Percentiles rank a stretch among this genome's conserved stretches.
These are phyloP conservation scores for Cephus nigrinus DNA, from an alignment of 2,888 invertebrate species.

Conservation along the genomic window DNA sequence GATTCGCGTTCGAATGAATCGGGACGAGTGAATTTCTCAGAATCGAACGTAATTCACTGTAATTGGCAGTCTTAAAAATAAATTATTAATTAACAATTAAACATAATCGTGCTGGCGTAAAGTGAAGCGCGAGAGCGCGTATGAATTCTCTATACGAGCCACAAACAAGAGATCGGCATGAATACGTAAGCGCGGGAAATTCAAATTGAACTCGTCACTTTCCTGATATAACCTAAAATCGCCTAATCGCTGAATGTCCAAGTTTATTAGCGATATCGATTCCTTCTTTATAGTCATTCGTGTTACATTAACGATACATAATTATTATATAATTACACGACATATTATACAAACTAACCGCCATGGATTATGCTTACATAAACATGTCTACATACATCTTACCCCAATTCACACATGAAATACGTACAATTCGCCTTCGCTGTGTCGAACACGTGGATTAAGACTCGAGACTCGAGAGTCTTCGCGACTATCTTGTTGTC, in stretches of 20 bases:
- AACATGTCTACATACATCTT: not conserved
- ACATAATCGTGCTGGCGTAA: not conserved
- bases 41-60: not conserved
- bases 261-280: not conserved
- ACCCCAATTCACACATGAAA: not conserved
- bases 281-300: constrained; percentile 2
- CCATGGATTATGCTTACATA: constrained; percentile 18
- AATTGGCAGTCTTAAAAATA: not conserved
- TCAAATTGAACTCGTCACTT: not conserved
- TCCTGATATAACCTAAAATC: not conserved
- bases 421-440: not conserved
- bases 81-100: not conserved
- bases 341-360: constrained; percentile 19
- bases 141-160: not conserved
- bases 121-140: not conserved
- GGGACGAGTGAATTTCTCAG: not conserved
- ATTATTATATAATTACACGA: constrained; percentile 6
- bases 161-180: not conserved
- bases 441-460: not conserved
- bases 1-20: not conserved
- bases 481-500: not conserved
- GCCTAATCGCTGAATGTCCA: not conserved
- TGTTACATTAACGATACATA: constrained; percentile 2
- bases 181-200: not conserved
- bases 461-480: not conserved